These are phyloP conservation scores for Platycheirus rosarum DNA, from an alignment of 2,888 invertebrate species.

Conservation along the genomic window DNA sequence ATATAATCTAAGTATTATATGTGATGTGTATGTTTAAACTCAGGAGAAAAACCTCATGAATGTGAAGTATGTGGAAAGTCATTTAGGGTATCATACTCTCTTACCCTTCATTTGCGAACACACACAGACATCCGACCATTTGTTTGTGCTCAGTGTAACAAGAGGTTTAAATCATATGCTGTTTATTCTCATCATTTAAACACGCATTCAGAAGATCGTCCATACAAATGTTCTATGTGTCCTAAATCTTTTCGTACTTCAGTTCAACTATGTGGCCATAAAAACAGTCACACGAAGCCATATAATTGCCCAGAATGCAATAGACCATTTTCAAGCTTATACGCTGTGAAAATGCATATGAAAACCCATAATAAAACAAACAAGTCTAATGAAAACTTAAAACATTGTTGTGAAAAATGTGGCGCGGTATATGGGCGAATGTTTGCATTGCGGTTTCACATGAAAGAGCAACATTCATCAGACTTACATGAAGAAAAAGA, in stretches of 20 bases:
- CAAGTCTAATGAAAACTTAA: slow-evolving; percentile 85
- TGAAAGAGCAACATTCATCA: slow-evolving; percentile 86
- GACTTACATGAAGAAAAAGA: slow-evolving; percentile 67
- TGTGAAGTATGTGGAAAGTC: slow-evolving; percentile 92
- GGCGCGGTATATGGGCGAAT: slow-evolving; percentile 90
- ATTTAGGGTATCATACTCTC: slow-evolving; percentile 90
- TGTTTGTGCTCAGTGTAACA: slow-evolving; percentile 88
- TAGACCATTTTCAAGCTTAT: slow-evolving; percentile 90
- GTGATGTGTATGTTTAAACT: neutral
- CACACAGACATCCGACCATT: slow-evolving; percentile 91
- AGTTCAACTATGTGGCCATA: slow-evolving; percentile 90
- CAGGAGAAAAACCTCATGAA: slow-evolving; percentile 89
- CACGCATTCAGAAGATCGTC: slow-evolving; percentile 89
- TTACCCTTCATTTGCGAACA: slow-evolving; percentile 90
- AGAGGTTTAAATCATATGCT: slow-evolving; percentile 90
- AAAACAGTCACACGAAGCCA: slow-evolving; percentile 91
- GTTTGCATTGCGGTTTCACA: slow-evolving; percentile 89
- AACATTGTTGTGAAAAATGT: slow-evolving; percentile 87
- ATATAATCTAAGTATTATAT: neutral
- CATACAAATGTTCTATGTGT: slow-evolving; percentile 89
- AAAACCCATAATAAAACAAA: slow-evolving; percentile 87
- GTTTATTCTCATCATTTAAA: slow-evolving; percentile 90
- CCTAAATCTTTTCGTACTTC: slow-evolving; percentile 91
- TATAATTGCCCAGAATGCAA: slow-evolving; percentile 90
- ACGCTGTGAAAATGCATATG: slow-evolving; percentile 90